Base-by-base conservation (phyloP, 1,140 invertebrate genomes). In the Drosophila triauraria region DNA sequence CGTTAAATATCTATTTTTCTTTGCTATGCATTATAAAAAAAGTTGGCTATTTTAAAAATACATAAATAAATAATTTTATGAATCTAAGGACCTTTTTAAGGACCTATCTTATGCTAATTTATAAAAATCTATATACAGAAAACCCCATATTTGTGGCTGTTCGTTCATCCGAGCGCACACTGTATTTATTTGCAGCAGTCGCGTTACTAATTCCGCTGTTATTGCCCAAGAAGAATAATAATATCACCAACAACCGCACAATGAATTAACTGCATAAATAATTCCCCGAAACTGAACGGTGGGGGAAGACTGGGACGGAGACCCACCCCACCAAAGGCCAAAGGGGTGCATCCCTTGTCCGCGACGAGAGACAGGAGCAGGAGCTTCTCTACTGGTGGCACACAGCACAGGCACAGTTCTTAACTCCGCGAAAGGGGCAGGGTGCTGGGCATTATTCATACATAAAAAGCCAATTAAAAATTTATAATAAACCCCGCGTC, bases 401-500 rank as follows among this genome's bases (percentile, higher is more conserved):
- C 50, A 54, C 38, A 40, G 32, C 60, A 65, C 38, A 4, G 20
- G 17, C 35, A 25, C 32, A 54, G 53, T 35, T 68, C 67, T 67
- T 35, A 46, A 67, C 62, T 68, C 67, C 23, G 46, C 30, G 27
- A 30, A 30, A 30, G 30, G 32, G 61, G 62, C 61, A 71, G 68
- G 85, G 79, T 78, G 76, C 64, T 62, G 58, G 78, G 78, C 78
- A 90, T 90, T 83, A 88, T 90, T 90, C 80, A 84, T 90, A 88
- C 85, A 88, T 88, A 88, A 90, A 88, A 90, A 88, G 85, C 85
- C 85, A 88, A 88, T 88, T 88, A 88, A 90, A 88, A 88, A 90
- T 88, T 90, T 88, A 88, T 88, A 90, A 88, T 88, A 88, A 90
- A 81, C 84, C 84, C 84, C 77, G 84, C 80, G 76, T 76, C 84